Conservation (phyloP, 2,888 invertebrate species). For the Synergus itoensis region DNA sequence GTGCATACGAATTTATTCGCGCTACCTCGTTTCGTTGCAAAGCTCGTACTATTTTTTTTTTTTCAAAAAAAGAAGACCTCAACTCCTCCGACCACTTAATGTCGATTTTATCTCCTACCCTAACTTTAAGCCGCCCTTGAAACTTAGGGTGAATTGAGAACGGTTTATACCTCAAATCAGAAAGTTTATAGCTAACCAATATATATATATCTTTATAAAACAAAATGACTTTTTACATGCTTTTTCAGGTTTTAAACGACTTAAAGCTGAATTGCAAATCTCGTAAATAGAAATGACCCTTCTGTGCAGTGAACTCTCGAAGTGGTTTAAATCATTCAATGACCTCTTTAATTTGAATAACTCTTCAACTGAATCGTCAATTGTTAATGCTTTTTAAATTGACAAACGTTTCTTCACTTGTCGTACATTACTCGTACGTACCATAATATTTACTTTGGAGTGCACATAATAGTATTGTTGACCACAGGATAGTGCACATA, state of each 20-base stretch:
- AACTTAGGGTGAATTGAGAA: not conserved
- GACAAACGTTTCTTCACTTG: conserved; percentile 17
- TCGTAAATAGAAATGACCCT: conserved; percentile 20
- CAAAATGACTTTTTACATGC: not conserved
- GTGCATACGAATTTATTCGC: conserved; percentile 40
- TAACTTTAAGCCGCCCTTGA: conserved; percentile 38
- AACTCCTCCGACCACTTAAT: conserved; percentile 29
- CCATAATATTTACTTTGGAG: not conserved
- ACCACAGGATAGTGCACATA: not conserved
- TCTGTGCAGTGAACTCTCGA: conserved; percentile 34
- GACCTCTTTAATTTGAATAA: conserved; percentile 34
- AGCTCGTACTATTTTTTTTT: conserved; percentile 36
- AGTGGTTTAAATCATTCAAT: conserved; percentile 35
- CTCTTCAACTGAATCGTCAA: conserved; percentile 15
- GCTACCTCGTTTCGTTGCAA: conserved; percentile 21
- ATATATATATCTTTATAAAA: too few species aligned
- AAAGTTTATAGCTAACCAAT: too few species aligned
- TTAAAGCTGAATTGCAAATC: conserved; percentile 3
- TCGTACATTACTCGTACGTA: not conserved
- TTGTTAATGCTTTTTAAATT: conserved; percentile 25
- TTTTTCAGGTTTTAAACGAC: not conserved
- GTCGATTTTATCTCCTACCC: conserved; percentile 33
- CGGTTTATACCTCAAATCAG: not conserved
- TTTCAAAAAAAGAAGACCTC: conserved; percentile 11
- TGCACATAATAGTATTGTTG: not conserved